Evolutionary conservation across 2,113 vertebrate species (phyloP).

Genomic region (Alouatta palliata): DNA sequence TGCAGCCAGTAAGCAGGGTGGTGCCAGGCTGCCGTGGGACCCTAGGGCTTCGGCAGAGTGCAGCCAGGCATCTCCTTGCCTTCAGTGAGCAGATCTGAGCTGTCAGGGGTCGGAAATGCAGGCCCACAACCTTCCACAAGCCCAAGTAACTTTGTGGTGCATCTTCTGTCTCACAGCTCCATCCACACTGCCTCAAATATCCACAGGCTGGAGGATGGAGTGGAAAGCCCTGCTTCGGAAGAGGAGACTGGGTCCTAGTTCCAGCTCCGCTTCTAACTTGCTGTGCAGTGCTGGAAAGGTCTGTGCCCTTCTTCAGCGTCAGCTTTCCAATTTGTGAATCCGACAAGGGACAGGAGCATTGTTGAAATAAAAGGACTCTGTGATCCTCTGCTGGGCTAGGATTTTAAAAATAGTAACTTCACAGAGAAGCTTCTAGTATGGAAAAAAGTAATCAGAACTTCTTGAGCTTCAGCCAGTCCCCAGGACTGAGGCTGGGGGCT

Average conservation of each 20-base stretch:
- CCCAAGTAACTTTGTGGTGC: too few species aligned
- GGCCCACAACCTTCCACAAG: not conserved
- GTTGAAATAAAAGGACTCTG: not conserved
- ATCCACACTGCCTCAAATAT: not conserved
- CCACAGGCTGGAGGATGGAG: rapidly evolving
- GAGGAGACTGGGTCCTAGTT: not conserved
- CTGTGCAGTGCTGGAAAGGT: not conserved
- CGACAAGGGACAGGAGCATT: not conserved
- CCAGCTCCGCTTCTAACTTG: not conserved
- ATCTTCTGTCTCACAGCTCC: not conserved
- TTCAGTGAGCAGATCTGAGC: not conserved
- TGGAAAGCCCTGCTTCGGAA: too few species aligned
- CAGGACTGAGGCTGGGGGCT: not conserved
- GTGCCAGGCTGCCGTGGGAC: rapidly evolving
- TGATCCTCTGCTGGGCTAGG: not conserved
- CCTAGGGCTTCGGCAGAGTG: rapidly evolving
- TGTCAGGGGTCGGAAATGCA: rapidly evolving
- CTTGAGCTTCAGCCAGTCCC: not conserved
- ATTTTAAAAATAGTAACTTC: not conserved
- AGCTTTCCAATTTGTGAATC: not conserved
- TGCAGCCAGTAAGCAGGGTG: not conserved
- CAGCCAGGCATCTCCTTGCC: not conserved
- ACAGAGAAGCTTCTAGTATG: not conserved
- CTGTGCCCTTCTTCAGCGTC: not conserved
- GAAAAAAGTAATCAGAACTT: not conserved